A percentile compares a stretch with the other conserved stretches of the same genome.
phyloP scores from a whole-genome alignment of 2,113 vertebrate species.

The Petroica traversi region DNA sequence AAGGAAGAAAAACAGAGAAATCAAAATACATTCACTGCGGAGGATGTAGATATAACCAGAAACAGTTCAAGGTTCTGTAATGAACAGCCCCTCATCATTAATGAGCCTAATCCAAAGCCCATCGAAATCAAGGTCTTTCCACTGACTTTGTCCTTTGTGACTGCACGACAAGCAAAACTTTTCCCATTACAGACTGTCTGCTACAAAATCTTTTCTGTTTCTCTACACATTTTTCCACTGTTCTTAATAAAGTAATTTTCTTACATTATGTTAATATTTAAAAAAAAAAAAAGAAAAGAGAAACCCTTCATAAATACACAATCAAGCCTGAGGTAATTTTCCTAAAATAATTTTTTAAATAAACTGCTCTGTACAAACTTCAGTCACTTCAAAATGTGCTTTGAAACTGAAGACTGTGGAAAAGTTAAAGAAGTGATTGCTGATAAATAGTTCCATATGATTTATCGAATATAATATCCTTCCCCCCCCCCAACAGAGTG shows the following conservation, averaged over 20 bases:
- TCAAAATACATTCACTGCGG: neutral
- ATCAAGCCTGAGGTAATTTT: slow-evolving; percentile 70
- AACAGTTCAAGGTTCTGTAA: neutral
- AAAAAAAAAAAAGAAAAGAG: neutral
- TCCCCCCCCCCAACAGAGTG: slow-evolving; percentile 24
- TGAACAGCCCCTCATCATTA: neutral
- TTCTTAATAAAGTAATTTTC: slow-evolving; percentile 67
- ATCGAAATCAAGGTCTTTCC: neutral
- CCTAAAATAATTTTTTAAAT: slow-evolving; percentile 72
- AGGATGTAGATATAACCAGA: neutral
- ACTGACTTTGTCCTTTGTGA: neutral
- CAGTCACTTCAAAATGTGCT: slow-evolving; percentile 65
- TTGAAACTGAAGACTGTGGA: slow-evolving; percentile 73
- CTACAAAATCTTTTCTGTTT: slow-evolving; percentile 36
- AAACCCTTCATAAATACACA: slow-evolving; percentile 64
- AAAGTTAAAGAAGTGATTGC: slow-evolving; percentile 72
- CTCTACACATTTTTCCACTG: slow-evolving; percentile 49
- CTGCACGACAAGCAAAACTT: slow-evolving; percentile 8
- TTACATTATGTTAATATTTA: slow-evolving; percentile 57
- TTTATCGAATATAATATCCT: slow-evolving; percentile 66
- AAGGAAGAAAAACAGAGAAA: neutral
- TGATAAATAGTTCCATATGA: slow-evolving; percentile 76
- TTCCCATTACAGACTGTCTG: slow-evolving; percentile 22
- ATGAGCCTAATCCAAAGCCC: neutral
- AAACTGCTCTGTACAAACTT: slow-evolving; percentile 63